phyloP scores from a whole-genome alignment of 2,113 vertebrate species.

The Sylvilagus bachmani region DNA sequence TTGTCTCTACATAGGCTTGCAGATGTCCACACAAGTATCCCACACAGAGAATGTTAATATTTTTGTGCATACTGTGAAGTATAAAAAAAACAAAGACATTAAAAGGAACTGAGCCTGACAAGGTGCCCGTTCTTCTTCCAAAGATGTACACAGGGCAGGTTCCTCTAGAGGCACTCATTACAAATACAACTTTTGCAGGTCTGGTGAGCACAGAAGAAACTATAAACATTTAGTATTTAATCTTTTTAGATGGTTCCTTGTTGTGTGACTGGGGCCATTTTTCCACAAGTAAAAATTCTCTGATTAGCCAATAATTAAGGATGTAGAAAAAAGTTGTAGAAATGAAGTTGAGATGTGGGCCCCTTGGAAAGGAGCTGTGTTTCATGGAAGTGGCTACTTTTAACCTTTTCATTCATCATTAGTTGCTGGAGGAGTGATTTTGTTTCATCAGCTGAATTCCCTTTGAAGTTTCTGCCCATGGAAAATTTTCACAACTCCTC shows the following conservation, averaged over 20 bases:
- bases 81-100: neutral
- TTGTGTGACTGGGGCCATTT: neutral
- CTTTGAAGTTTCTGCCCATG: conserved; percentile 49
- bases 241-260: neutral
- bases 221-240: neutral
- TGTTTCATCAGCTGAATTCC: neutral
- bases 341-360: neutral
- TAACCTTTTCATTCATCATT: neutral
- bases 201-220: neutral
- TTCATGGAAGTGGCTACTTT: conserved; percentile 17
- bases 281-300: neutral
- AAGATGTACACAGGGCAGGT: neutral
- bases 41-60: neutral
- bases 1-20: neutral
- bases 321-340: conserved; percentile 22
- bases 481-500: conserved; percentile 21
- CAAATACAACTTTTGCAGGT: neutral
- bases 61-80: conserved; percentile 39
- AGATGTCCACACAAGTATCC: neutral
- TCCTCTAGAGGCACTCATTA: neutral
- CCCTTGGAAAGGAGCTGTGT: neutral
- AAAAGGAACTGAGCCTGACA: conserved; percentile 2
- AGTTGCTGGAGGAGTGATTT: neutral
- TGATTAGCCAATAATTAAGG: conserved; percentile 34
- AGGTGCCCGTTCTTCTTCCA: neutral